Percentiles rank a stretch among this genome's conserved stretches.
Evolutionary conservation across 2,113 vertebrate species (phyloP).

Genomic region (Podarcis muralis): DNA sequence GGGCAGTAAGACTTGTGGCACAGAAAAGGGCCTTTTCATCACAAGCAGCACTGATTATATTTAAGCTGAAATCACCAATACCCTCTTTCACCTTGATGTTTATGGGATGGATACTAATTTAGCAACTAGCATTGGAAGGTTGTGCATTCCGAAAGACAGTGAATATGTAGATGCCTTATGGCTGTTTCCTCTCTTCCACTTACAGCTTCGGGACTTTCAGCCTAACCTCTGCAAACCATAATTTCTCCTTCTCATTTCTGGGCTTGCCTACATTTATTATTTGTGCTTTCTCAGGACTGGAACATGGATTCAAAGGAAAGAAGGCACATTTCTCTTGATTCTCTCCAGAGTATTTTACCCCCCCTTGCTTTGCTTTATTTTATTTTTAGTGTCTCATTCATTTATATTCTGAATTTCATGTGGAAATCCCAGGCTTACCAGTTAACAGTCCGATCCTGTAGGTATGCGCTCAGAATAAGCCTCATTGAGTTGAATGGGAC

Average conservation of each 20-base stretch:
- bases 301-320: not conserved
- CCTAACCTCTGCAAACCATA: not conserved
- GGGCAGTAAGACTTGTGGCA: too few relatives aligned
- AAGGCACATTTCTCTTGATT: not conserved
- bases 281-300: not conserved
- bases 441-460: not conserved
- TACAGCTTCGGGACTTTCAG: constrained; percentile 19
- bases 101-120: constrained; percentile 49
- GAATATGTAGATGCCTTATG: constrained; percentile 9
- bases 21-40: too few relatives aligned
- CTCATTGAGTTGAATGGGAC: too few relatives aligned
- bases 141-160: constrained; percentile 30
- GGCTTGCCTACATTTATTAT: not conserved
- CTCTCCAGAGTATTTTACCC: not conserved
- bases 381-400: not conserved
- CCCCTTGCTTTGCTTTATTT: not conserved
- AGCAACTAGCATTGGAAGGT: constrained; percentile 34
- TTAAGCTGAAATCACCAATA: constrained; percentile 26
- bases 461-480: too few relatives aligned
- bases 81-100: not conserved
- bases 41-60: constrained; percentile 38
- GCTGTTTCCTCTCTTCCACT: not conserved
- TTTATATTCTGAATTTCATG: not conserved
- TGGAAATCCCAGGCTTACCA: not conserved
- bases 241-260: not conserved